phyloP scores from a whole-genome alignment of 2,797 vertebrate species.

The Manis javanica region DNA sequence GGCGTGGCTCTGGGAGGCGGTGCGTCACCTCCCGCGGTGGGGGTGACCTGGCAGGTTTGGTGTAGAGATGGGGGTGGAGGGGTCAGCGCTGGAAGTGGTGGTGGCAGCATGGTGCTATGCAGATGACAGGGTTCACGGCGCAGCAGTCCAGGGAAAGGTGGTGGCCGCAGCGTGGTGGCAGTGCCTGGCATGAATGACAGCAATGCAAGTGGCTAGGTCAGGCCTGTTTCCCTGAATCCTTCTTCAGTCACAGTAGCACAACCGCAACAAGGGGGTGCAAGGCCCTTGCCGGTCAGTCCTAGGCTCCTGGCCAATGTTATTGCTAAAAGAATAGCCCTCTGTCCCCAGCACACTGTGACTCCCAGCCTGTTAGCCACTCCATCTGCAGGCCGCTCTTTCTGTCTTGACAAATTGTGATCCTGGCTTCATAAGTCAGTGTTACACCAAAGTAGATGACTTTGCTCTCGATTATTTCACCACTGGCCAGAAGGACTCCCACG shows the following conservation, averaged over 20 bases:
- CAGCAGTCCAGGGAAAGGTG: fast-evolving
- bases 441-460: neutral
- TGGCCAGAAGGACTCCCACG: neutral
- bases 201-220: neutral
- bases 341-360: fast-evolving
- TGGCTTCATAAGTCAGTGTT: neutral
- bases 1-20: fast-evolving
- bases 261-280: fast-evolving
- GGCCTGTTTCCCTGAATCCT: neutral
- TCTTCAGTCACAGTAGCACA: neutral
- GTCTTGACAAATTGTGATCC: neutral
- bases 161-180: fast-evolving
- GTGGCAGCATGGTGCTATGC: neutral
- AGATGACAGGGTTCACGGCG: neutral
- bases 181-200: fast-evolving
- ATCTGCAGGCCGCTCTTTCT: fast-evolving
- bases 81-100: fast-evolving
- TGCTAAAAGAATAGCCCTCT: neutral
- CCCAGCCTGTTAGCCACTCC: neutral
- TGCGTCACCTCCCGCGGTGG: fast-evolving
- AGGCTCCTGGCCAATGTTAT: neutral
- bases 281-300: neutral
- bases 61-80: fast-evolving
- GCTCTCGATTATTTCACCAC: fast-evolving
- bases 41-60: neutral